phyloP scores from a whole-genome alignment of 2,888 invertebrate genomes.

The Leptinotarsa juncta region DNA sequence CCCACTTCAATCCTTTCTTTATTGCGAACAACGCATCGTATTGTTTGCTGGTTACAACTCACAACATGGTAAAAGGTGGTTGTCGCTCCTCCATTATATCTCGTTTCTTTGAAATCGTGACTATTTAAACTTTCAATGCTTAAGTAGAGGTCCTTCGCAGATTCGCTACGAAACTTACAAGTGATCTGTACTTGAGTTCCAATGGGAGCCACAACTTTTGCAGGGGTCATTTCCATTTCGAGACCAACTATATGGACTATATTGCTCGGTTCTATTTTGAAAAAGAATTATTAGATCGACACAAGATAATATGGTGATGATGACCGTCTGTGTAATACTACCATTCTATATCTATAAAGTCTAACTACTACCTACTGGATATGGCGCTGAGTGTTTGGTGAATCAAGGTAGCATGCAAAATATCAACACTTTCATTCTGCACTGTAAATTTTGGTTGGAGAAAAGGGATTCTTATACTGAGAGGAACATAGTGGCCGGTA shows the following conservation, averaged over 20 bases:
- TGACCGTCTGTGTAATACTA: neutral
- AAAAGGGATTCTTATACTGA: neutral
- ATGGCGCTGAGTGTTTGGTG: neutral
- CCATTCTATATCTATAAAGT: neutral
- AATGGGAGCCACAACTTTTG: constrained; percentile 62
- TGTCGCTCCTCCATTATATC: constrained; percentile 44
- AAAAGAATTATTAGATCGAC: constrained; percentile 29
- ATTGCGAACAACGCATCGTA: constrained; percentile 48
- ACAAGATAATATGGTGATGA: neutral
- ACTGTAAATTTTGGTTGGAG: neutral
- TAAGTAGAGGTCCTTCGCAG: constrained; percentile 43
- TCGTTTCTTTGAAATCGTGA: constrained; percentile 39
- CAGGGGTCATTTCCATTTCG: constrained; percentile 66
- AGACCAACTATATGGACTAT: constrained; percentile 40
- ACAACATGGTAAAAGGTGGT: constrained; percentile 60
- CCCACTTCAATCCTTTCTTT: constrained; percentile 44
- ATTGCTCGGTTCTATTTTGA: constrained; percentile 31
- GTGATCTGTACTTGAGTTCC: constrained; percentile 65
- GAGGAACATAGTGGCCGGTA: neutral
- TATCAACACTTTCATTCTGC: neutral
- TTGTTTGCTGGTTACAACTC: constrained; percentile 48
- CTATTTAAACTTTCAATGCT: constrained; percentile 46
- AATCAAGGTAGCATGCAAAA: neutral
- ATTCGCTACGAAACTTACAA: constrained; percentile 67
- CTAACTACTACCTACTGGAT: constrained; percentile 12